Base-by-base conservation (phyloP, 2,888 invertebrate species). In the Nasonovia ribisnigri region DNA sequence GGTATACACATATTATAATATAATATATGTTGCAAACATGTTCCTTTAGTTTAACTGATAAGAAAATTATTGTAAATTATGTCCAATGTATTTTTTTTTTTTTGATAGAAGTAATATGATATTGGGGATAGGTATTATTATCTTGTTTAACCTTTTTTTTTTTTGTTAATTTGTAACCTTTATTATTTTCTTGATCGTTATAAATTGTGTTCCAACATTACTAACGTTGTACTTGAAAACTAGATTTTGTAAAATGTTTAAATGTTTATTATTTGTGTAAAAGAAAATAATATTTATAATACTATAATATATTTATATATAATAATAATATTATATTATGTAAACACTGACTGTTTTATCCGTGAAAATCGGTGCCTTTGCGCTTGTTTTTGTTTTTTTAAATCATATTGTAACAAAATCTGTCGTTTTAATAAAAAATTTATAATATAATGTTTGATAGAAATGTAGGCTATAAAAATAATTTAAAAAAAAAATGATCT, bases 31-130 rank as follows among this genome's bases (percentile, higher is more conserved):
- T 93, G 48, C 93, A 90, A 93, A 90, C 86, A 93, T 93, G 93
- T 93, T 93, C 93, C 93, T 93, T 93, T 93, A 93, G 93, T 90
- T 90, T 93, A 93, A 90, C 90, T 93, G 90, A 60, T 93, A 93
- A 93, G 93, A 93, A 90, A 92, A 88, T 42, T 93, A 90, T 93
- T 93, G 93, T 93, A 93, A 90, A 93, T 90, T 93, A 86, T 93
- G 90, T 93, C 90, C 89, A 93, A 77, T 46, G 88, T 93, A 20
- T 84, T 84, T 84, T 93, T 90, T 84, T 93, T 84, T 88, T 57
- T 92, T 93, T 51, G 57, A 46, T 90, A 93, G 84, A 11, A 90
- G 36, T 93, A 93, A 90, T 24, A 93, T 36, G 36, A 77, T 77
- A 90, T 93, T 90, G 93, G 93, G 93, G 48, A 93, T 93, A 93